These are phyloP conservation scores for Anneissia japonica DNA, from an alignment of 35 echinoderm and acorn worm genomes.

Conservation along the genomic window DNA sequence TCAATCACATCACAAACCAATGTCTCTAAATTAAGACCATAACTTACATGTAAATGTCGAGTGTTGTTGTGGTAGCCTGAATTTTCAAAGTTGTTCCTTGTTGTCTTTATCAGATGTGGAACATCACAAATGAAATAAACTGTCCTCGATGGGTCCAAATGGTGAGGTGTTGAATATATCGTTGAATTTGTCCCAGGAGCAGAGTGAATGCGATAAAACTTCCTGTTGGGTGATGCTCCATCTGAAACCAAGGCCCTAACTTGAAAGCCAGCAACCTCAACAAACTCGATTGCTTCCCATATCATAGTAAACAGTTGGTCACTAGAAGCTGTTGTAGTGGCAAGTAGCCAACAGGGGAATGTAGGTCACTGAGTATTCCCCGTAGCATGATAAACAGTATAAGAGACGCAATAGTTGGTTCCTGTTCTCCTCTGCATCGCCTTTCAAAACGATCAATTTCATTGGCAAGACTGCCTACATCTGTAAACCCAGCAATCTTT, in stretches of 20 bases:
- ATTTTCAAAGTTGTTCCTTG: constrained; percentile 58
- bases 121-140: constrained; percentile 52
- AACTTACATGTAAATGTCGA: constrained; percentile 32
- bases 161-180: not conserved
- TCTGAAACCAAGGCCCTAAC: constrained; percentile 24
- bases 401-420: constrained; percentile 13
- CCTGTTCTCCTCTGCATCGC: not conserved
- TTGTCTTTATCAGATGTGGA: constrained; percentile 54
- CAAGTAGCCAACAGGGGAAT: constrained; percentile 22
- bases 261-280: constrained; percentile 17
- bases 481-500: constrained; percentile 13
- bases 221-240: constrained; percentile 31
- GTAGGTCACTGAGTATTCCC: constrained; percentile 10
- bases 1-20: too few species aligned
- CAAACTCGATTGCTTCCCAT: constrained; percentile 30
- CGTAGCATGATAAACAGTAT: constrained; percentile 31
- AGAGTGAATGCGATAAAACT: constrained; percentile 24
- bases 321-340: not conserved
- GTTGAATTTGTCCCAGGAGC: not conserved
- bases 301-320: constrained; percentile 25
- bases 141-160: not conserved
- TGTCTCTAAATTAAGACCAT: too few species aligned
- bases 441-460: constrained; percentile 6
- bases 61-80: constrained; percentile 51
- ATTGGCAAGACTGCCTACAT: not conserved